These are phyloP conservation scores for Abrostola triplasia DNA, from an alignment of 2,888 invertebrate species.

Conservation along the genomic window DNA sequence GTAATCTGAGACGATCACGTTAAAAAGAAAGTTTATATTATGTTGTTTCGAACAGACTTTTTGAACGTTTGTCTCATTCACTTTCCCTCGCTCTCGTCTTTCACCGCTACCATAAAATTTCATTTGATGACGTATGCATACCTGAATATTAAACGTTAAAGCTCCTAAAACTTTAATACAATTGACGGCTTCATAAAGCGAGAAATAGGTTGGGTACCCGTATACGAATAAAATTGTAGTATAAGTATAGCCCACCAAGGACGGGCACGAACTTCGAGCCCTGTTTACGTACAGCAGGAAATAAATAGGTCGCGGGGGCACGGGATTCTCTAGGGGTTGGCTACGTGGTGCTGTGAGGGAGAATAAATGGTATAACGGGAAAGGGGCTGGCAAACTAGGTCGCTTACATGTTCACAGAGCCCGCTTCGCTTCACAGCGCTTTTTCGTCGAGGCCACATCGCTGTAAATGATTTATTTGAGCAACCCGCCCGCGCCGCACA, in stretches of 20 bases:
- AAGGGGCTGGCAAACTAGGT: conserved; percentile 70
- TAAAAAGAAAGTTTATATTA: conserved; percentile 68
- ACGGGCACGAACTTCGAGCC: conserved; percentile 29
- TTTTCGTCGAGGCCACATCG: conserved; percentile 62
- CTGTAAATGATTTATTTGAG: conserved; percentile 66
- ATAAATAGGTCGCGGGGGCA: conserved; percentile 78
- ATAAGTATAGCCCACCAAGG: conserved; percentile 43
- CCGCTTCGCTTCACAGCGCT: conserved; percentile 59
- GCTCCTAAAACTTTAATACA: conserved; percentile 7
- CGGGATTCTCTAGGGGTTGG: conserved; percentile 51
- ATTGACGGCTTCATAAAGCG: conserved; percentile 12
- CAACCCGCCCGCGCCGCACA: conserved; percentile 31
- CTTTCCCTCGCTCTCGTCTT: conserved; percentile 62
- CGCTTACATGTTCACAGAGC: conserved; percentile 73
- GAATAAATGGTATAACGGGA: conserved; percentile 40
- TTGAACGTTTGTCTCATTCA: conserved; percentile 64
- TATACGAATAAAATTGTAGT: conserved; percentile 38
- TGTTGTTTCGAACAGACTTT: conserved; percentile 61
- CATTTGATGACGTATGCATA: conserved; percentile 8
- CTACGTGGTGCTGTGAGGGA: conserved; percentile 33
- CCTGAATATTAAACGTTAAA: no score
- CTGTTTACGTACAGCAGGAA: conserved; percentile 72
- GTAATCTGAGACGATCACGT: conserved; percentile 57
- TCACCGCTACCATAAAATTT: conserved; percentile 27
- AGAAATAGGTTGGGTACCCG: neutral